Base-by-base conservation (phyloP, 2,113 vertebrate species). In the Microtus oregoni region DNA sequence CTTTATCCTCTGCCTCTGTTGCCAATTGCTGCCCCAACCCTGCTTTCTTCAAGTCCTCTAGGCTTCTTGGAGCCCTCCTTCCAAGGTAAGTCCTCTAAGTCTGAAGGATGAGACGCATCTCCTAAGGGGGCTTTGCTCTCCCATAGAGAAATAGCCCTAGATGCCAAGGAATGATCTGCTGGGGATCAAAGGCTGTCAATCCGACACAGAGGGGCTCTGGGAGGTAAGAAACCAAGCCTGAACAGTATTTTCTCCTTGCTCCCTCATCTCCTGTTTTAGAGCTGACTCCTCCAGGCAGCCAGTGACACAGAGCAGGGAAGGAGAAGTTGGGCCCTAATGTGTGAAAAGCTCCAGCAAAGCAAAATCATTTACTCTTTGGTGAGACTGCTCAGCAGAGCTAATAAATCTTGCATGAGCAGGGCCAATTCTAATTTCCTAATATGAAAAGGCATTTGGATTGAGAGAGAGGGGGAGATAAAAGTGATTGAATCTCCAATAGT, bases 331-430 rank as follows among this genome's bases (percentile, higher is more conserved):
- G 98, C 98, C 97, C 97, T 98, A 98, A 98, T 96, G 98, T 98
- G 98, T 98, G 98, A 98, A 98, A 98, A 98, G 97, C 98, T 98
- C 98, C 98, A 98, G 98, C 98, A 99, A 99, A 96, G 98, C 98
- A 97, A 98, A 98, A 98, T 98, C 98, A 98, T 99, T 99, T 98
- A 99, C 98, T 98, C 98, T 98, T 98, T 89, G 96, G 98, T 98
- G 98, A 87, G 97, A 98, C 98, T 98, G 98, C 98, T 99, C 98
- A 98, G 98, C 98, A 99, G 98, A 98, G 98, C 98, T 98, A 98
- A 98, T 99, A 99, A 98, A 99, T 99, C 98, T 99, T 99, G 98
- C 98, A 98, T 99, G 98, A 99, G 98, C 98, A 98, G 98, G 98
- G 98, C 98, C 97, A 97, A 99, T 98, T 98, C 98, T 98, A 99